Percentiles rank a stretch among this genome's conserved stretches.
Evolutionary conservation across 2,888 invertebrate genomes (phyloP).

Genomic region (Tipula confusa): DNA sequence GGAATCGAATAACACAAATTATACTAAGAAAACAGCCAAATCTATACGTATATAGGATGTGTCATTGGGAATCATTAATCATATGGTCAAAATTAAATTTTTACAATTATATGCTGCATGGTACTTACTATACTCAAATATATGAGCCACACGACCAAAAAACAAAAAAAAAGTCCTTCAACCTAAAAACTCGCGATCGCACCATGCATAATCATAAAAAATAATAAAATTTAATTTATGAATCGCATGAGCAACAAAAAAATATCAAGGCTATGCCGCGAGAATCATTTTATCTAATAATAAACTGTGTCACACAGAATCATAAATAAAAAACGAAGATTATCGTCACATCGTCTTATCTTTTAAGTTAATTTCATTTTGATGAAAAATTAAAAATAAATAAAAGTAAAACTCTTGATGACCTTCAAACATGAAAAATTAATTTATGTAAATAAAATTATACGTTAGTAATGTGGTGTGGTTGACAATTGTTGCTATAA

Average conservation of each 20-base stretch:
- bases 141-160: background rate
- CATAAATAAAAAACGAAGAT: background rate
- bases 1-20: too few species aligned
- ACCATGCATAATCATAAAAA: background rate
- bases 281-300: slow-evolving; percentile 6
- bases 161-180: background rate
- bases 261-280: background rate
- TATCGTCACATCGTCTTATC: slow-evolving; percentile 12
- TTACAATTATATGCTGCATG: background rate
- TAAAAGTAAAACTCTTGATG: background rate
- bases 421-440: background rate
- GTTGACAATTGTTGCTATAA: background rate
- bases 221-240: background rate
- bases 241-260: background rate
- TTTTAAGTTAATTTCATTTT: background rate
- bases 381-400: slow-evolving; percentile 8
- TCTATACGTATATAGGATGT: background rate
- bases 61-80: background rate
- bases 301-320: background rate
- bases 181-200: background rate
- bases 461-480: background rate
- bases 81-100: background rate
- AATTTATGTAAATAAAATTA: background rate
- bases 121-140: too few species aligned
- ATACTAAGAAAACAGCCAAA: too few species aligned